Evolutionary conservation across 1,140 invertebrate genomes (phyloP).

Genomic region (Drosophila parabipectinata): DNA sequence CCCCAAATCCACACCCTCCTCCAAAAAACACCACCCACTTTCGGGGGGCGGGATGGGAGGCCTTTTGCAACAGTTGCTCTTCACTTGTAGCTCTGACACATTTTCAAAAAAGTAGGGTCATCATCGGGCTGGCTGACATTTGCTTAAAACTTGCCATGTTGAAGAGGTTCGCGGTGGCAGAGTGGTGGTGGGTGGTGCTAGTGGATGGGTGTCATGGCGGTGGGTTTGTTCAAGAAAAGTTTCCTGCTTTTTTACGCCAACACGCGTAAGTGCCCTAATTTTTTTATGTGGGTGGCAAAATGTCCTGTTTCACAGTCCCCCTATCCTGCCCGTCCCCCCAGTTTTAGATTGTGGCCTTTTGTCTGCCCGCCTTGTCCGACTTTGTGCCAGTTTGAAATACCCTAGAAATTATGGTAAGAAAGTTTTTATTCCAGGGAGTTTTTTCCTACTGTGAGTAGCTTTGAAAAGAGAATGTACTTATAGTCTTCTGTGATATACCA

Average conservation of each 20-base stretch:
- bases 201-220: background rate
- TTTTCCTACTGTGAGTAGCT: background rate
- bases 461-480: background rate
- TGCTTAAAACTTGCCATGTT: constrained; percentile 71
- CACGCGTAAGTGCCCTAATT: constrained; percentile 79
- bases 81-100: constrained; percentile 80
- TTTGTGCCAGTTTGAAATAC: constrained; percentile 38
- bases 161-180: constrained; percentile 11
- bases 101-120: constrained; percentile 79
- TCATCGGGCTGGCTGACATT: constrained; percentile 73
- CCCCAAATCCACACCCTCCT: background rate
- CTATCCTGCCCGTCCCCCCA: background rate
- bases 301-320: constrained; percentile 19
- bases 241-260: constrained; percentile 71
- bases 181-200: constrained; percentile 3
- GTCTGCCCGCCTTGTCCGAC: constrained; percentile 15
- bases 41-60: background rate
- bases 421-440: background rate
- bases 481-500: background rate
- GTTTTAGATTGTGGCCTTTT: constrained; percentile 27
- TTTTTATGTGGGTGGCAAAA: constrained; percentile 52
- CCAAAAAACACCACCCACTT: background rate
- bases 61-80: constrained; percentile 73
- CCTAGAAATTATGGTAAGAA: constrained; percentile 1
- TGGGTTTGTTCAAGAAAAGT: constrained; percentile 50